A percentile compares a stretch with the other conserved stretches of the same genome.
Evolutionary conservation across 2,888 invertebrate genomes (phyloP).

Genomic region (Synanthedon vespiformis): DNA sequence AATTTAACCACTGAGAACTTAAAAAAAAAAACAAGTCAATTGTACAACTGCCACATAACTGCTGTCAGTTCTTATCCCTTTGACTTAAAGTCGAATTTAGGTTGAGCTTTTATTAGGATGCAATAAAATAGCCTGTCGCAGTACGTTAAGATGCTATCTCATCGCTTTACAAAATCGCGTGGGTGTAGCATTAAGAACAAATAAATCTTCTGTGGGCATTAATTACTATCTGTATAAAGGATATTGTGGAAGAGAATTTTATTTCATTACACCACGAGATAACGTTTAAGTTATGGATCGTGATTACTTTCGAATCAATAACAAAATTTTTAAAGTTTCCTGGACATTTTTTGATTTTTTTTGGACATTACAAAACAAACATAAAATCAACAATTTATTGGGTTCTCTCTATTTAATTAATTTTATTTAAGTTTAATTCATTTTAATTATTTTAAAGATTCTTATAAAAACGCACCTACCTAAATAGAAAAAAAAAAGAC

Average conservation of each 20-base stretch:
- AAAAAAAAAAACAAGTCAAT: slow-evolving; percentile 10
- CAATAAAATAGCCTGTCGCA: slow-evolving; percentile 20
- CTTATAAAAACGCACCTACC: too few relatives aligned
- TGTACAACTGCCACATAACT: slow-evolving; percentile 12
- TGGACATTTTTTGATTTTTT: not conserved
- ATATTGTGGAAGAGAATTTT: slow-evolving; percentile 27
- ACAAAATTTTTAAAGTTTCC: not conserved
- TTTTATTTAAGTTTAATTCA: too few relatives aligned
- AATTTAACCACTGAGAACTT: slow-evolving; percentile 10
- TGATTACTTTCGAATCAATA: slow-evolving; percentile 7
- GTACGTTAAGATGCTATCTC: slow-evolving; percentile 16
- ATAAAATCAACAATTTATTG: too few relatives aligned
- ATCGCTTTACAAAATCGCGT: slow-evolving; percentile 32
- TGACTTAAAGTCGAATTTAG: slow-evolving; percentile 3
- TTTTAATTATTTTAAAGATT: too few relatives aligned
- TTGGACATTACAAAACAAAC: too few relatives aligned
- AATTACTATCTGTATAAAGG: slow-evolving; percentile 44
- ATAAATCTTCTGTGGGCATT: slow-evolving; percentile 49
- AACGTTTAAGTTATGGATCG: slow-evolving; percentile 45
- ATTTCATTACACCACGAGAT: slow-evolving; percentile 53
- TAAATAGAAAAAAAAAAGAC: too few relatives aligned
- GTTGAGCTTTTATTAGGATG: slow-evolving; percentile 7
- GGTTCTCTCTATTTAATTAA: too few relatives aligned
- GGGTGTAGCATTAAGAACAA: slow-evolving; percentile 56
- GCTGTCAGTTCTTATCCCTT: not conserved